Evolutionary conservation across 1,140 invertebrate species (phyloP).

Genomic region (Acyrthosiphon pisum): DNA sequence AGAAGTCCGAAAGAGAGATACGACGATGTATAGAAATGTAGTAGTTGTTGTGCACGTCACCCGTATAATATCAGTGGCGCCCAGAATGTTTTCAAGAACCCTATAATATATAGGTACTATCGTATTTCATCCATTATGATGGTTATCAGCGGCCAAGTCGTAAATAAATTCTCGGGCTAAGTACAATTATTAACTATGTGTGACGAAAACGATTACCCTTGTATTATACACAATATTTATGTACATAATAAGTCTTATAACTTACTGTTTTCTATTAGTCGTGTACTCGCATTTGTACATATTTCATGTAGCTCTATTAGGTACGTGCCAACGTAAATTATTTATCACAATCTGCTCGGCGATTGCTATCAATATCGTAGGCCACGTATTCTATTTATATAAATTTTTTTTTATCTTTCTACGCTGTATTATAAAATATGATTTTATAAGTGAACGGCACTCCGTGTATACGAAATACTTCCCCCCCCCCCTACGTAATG

Average conservation of each 20-base stretch:
- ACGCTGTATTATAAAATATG: not conserved
- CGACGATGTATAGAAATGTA: too few relatives aligned
- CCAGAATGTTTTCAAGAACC: not conserved
- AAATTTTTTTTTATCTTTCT: not conserved
- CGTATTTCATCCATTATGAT: not conserved
- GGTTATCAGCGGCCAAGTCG: not conserved
- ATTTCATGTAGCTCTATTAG: not conserved
- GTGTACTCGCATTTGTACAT: not conserved
- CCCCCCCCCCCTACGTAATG: too few relatives aligned
- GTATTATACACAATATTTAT: not conserved
- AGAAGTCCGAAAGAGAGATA: not conserved
- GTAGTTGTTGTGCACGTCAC: not conserved
- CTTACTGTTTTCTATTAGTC: not conserved
- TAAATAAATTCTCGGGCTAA: slow-evolving; percentile 5
- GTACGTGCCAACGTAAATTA: not conserved
- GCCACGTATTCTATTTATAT: not conserved
- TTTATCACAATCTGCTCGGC: not conserved
- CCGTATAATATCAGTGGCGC: not conserved
- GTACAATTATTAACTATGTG: not conserved
- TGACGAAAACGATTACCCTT: not conserved
- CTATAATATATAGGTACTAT: too few relatives aligned
- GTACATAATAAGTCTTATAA: not conserved
- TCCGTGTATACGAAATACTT: too few relatives aligned
- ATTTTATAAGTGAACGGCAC: not conserved
- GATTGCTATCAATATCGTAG: not conserved